phyloP scores from a whole-genome alignment of 2,888 invertebrate species.

The Hypolimnas misippus region DNA sequence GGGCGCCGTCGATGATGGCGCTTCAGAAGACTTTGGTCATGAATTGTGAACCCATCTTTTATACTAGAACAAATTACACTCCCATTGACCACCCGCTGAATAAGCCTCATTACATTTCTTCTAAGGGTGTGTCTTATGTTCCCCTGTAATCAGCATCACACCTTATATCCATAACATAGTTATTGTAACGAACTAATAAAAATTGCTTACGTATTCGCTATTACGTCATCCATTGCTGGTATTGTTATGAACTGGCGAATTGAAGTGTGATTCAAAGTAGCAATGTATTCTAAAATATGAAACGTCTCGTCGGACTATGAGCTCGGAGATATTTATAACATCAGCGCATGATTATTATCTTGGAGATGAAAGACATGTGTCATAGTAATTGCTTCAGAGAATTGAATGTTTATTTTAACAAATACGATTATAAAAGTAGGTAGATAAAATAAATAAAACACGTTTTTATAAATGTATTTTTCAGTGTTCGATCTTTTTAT shows the following conservation, averaged over 20 bases:
- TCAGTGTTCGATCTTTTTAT: too few species aligned
- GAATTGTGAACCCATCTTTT: constrained; percentile 56
- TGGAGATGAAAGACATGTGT: constrained; percentile 29
- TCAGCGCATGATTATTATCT: constrained; percentile 46
- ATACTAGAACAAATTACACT: constrained; percentile 72
- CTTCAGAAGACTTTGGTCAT: constrained; percentile 52
- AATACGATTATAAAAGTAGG: background rate
- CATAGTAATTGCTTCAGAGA: constrained; percentile 21
- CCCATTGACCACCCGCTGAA: constrained; percentile 78
- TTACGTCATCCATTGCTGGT: constrained; percentile 43
- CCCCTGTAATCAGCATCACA: constrained; percentile 69
- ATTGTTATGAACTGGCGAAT: background rate
- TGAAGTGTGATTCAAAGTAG: background rate
- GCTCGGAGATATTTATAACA: constrained; percentile 45
- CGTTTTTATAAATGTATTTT: too few species aligned
- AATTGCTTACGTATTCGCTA: background rate
- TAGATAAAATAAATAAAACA: too few species aligned
- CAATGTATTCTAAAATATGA: constrained; percentile 30
- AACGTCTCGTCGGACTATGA: constrained; percentile 36
- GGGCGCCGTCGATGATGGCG: constrained; percentile 60
- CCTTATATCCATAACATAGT: constrained; percentile 66
- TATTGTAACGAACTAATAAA: constrained; percentile 21
- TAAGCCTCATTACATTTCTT: constrained; percentile 69
- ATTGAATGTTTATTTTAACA: constrained; percentile 16
- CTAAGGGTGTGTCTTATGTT: constrained; percentile 70